phyloP scores from a whole-genome alignment of 1,140 invertebrate species.

The Ostrea edulis region DNA sequence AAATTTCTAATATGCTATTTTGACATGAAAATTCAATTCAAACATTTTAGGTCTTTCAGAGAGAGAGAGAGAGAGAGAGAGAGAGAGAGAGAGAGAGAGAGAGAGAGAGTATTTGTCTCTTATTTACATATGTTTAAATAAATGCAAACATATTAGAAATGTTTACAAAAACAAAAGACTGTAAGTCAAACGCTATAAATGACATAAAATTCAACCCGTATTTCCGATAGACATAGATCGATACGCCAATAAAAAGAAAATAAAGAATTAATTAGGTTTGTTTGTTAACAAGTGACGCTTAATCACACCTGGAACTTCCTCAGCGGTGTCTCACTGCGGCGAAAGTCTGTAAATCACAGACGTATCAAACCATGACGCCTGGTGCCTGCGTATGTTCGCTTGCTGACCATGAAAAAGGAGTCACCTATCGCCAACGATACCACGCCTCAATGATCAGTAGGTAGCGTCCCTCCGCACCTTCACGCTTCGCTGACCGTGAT shows the following conservation, averaged over 20 bases:
- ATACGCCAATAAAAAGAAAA: neutral
- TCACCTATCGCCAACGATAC: neutral
- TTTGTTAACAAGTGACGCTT: slow-evolving; percentile 12
- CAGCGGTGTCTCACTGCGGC: neutral
- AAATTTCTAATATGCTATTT: too few relatives aligned
- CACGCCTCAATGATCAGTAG: neutral
- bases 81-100: too few relatives aligned
- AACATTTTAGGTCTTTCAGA: too few relatives aligned
- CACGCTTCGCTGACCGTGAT: neutral
- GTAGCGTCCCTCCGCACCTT: slow-evolving; percentile 13
- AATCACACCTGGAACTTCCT: slow-evolving; percentile 13
- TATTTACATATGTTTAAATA: too few relatives aligned
- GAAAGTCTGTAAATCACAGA: neutral
- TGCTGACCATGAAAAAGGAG: neutral
- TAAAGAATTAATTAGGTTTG: slow-evolving; percentile 25
- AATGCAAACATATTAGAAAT: too few relatives aligned
- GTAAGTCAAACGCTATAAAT: too few relatives aligned
- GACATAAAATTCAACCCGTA: neutral
- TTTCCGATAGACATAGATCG: neutral
- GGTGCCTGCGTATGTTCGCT: neutral
- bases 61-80: too few relatives aligned
- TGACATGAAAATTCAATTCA: too few relatives aligned
- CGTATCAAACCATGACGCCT: neutral
- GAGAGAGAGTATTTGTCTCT: too few relatives aligned
- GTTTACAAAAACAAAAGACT: too few relatives aligned